Evolutionary conservation across 2,888 invertebrate genomes (phyloP), one percentile per base, ranked within the genome.

Genomic region (Troides oblongomaculatus): DNA sequence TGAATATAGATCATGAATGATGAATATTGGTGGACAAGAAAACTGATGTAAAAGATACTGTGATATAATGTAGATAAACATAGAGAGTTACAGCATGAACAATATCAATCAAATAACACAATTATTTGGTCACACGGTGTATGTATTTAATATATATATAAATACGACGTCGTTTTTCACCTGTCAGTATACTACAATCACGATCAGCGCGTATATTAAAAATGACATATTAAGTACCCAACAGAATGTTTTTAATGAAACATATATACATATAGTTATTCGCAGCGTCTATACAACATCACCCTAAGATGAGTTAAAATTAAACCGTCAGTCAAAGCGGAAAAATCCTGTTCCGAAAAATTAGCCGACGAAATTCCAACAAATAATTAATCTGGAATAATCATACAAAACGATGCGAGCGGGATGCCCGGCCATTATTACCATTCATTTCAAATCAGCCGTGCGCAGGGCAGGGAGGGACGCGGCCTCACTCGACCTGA

Each of bases 371-470:
- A 86, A 92, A 90, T 90, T 90, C 91, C 88, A 86, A 89, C 92
- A 92, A 92, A 92, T 92, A 92, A 92, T 92, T 92, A 92, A 92
- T 92, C 91, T 89, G 89, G 91, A 92, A 92, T 92, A 92, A 92
- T 92, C 91, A 92, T 92, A 92, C 91, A 88, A 92, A 92, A 92
- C 91, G 92, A 90, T 87, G 88, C 87, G 89, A 88, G 86, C 85
- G 89, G 90, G 89, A 89, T 89, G 87, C 86, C 83, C 84, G 83
- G 87, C 84, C 90, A 91, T 92, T 92, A 92, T 92, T 92, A 87
- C 90, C 91, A 92, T 92, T 92, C 92, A 92, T 92, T 92, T 91
- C 87, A 91, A 92, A 91, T 89, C 91, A 90, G 87, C 88, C 92
- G 89, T 88, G 86, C 87, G 86, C 85, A 85, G 87, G 86, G 84